Conservation (phyloP, 2,888 invertebrate species). For the Aethes cnicana region DNA sequence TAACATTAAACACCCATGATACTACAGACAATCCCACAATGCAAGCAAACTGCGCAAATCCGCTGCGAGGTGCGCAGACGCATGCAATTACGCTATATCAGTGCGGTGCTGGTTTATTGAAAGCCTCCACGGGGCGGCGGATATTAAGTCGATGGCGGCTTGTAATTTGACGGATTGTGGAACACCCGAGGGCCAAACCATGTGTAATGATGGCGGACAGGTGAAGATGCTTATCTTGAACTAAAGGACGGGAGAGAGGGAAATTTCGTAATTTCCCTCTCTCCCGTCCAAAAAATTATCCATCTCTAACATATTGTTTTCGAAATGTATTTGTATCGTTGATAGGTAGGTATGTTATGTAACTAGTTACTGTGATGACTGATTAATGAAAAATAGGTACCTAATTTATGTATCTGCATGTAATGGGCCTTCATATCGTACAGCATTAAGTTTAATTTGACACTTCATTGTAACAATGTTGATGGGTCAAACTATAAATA, state of each 20-base stretch:
- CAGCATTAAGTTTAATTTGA: too few relatives aligned
- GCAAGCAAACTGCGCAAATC: conserved; percentile 63
- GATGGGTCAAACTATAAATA: too few relatives aligned
- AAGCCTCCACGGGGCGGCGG: conserved; percentile 74
- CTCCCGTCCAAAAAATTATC: too few relatives aligned
- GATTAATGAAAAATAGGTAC: too few relatives aligned
- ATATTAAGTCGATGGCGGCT: conserved; percentile 78
- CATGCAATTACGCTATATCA: conserved; percentile 77
- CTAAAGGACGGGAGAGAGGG: background rate
- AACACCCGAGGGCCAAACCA: conserved; percentile 70
- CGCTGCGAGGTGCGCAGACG: conserved; percentile 62
- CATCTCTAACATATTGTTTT: too few relatives aligned
- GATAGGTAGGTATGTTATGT: too few relatives aligned
- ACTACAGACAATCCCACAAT: conserved; percentile 66
- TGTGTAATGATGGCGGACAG: conserved; percentile 63
- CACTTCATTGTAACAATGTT: too few relatives aligned
- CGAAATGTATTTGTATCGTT: too few relatives aligned
- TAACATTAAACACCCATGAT: conserved; percentile 41
- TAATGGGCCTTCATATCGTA: too few relatives aligned
- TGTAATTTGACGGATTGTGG: conserved; percentile 80
- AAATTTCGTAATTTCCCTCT: background rate
- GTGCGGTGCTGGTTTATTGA: conserved; percentile 79
- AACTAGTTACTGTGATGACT: too few relatives aligned
- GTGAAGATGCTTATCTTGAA: conserved; percentile 64
- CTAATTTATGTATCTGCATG: too few relatives aligned